Evolutionary conservation across 2,113 vertebrate species (phyloP).

Genomic region (Oryzias curvinotus): DNA sequence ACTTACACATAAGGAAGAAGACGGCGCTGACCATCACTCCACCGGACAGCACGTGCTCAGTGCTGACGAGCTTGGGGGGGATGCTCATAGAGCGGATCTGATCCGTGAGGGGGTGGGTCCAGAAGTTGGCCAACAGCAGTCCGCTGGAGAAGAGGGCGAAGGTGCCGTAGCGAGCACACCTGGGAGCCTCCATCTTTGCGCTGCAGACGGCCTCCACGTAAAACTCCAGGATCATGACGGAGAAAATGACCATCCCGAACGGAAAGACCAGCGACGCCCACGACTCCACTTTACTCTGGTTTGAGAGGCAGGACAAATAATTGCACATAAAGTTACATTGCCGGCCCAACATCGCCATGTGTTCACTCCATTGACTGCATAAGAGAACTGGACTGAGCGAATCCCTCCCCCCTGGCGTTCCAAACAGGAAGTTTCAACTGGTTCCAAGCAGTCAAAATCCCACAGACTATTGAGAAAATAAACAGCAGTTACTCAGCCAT

Average conservation of each 20-base stretch:
- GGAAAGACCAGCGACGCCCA: slow-evolving; percentile 91
- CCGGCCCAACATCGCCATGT: no score
- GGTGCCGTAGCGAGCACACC: slow-evolving; percentile 87
- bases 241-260: slow-evolving; percentile 88
- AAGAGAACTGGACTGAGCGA: no score
- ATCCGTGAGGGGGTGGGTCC: slow-evolving; percentile 94
- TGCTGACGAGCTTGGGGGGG: slow-evolving; percentile 81
- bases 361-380: no score
- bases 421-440: no score
- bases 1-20: slow-evolving; percentile 94
- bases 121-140: slow-evolving; percentile 92
- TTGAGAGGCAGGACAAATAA: background rate
- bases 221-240: slow-evolving; percentile 93
- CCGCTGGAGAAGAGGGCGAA: slow-evolving; percentile 84
- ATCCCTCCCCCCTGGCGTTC: no score
- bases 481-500: no score
- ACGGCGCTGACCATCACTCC: slow-evolving; percentile 94
- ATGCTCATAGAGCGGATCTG: slow-evolving; percentile 88
- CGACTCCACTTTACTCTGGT: slow-evolving; percentile 95
- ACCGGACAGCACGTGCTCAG: slow-evolving; percentile 95
- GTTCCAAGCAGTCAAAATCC: no score
- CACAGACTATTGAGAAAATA: no score
- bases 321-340: background rate
- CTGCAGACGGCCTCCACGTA: slow-evolving; percentile 93
- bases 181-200: slow-evolving; percentile 88